Evolutionary conservation across 2,797 vertebrate genomes (phyloP).

Genomic region (Meriones psammophilus): DNA sequence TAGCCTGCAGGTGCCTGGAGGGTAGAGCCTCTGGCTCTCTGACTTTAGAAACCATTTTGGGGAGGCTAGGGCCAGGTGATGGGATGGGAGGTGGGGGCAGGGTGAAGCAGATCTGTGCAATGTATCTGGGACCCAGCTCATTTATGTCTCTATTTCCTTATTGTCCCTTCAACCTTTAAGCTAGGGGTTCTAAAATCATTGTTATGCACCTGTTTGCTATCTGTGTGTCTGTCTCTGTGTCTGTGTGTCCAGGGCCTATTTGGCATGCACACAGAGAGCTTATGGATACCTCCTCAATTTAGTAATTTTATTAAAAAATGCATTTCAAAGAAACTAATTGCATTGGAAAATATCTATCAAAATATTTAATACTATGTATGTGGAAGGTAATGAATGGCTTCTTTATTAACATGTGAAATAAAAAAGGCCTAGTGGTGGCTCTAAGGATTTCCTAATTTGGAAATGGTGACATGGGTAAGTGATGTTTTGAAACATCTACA

Average conservation of each 20-base stretch:
- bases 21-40: neutral
- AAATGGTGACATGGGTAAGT: conserved; percentile 40
- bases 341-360: conserved; percentile 40
- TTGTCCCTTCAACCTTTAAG: neutral
- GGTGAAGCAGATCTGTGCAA: neutral
- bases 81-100: neutral
- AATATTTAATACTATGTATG: conserved; percentile 54
- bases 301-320: neutral
- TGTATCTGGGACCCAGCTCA: neutral
- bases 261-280: neutral
- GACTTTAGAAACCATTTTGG: neutral
- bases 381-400: conserved; percentile 11
- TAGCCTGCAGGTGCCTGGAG: neutral
- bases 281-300: neutral
- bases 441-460: neutral
- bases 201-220: neutral
- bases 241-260: neutral
- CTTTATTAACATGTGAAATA: conserved; percentile 24
- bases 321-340: conserved; percentile 58
- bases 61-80: neutral
- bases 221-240: neutral
- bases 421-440: neutral
- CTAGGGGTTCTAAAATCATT: neutral
- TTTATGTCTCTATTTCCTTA: neutral
- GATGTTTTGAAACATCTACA: conserved; percentile 24